These are phyloP conservation scores for Pharmacophagus antenor DNA, from an alignment of 2,888 invertebrate species.

Conservation along the genomic window DNA sequence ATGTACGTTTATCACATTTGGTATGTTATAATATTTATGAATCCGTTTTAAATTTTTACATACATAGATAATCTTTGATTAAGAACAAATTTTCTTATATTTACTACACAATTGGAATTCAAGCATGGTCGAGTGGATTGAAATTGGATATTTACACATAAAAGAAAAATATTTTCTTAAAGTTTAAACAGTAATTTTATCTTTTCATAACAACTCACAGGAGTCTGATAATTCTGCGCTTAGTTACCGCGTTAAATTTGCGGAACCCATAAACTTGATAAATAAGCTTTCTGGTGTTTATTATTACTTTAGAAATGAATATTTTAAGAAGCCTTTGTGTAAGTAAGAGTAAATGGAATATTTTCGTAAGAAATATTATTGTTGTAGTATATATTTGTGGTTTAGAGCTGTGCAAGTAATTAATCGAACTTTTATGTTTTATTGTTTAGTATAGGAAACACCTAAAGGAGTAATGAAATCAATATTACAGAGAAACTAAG, in stretches of 20 bases:
- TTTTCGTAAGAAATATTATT: constrained; percentile 14
- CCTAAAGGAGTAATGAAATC: background rate
- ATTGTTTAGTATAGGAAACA: background rate
- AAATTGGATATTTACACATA: too few species aligned
- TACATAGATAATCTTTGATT: too few species aligned
- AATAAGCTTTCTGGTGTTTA: constrained; percentile 4
- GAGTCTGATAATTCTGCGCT: constrained; percentile 23
- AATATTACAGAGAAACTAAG: background rate
- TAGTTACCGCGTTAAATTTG: constrained; percentile 27
- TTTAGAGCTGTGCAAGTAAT: background rate
- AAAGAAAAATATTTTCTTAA: background rate
- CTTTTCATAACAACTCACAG: too few species aligned
- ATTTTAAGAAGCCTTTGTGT: constrained; percentile 25
- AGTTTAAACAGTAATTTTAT: background rate
- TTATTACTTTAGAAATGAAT: constrained; percentile 21
- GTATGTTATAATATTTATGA: too few species aligned
- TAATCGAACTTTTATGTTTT: background rate
- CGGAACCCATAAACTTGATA: constrained; percentile 29
- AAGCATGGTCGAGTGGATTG: too few species aligned
- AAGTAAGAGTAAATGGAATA: constrained; percentile 21
- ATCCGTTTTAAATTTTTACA: too few species aligned
- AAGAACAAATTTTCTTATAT: too few species aligned
- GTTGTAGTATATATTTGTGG: background rate
- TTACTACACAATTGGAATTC: too few species aligned
- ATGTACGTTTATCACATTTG: too few species aligned